Evolutionary conservation across 2,113 vertebrate species (phyloP).

Genomic region (Emydura subglobosa): DNA sequence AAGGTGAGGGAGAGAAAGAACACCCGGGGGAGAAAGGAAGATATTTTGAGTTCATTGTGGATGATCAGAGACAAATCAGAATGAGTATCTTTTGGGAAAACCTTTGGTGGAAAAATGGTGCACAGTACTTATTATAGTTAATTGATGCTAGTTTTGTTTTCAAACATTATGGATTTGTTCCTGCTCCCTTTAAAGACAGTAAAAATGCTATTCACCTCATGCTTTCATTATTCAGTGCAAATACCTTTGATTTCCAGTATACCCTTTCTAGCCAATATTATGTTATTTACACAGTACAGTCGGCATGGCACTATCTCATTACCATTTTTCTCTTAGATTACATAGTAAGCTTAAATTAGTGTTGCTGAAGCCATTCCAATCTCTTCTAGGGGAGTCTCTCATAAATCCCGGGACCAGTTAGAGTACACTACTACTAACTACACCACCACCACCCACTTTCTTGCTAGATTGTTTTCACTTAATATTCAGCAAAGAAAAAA

Average conservation of each 20-base stretch:
- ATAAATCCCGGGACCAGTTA: not conserved
- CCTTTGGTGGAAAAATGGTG: not conserved
- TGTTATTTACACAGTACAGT: not conserved
- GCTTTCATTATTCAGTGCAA: not conserved
- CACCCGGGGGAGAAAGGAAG: not conserved
- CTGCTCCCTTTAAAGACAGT: not conserved
- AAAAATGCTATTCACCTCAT: constrained; percentile 20
- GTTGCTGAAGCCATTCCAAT: not conserved
- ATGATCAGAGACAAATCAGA: not conserved
- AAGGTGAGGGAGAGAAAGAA: not conserved
- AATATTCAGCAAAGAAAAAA: not conserved
- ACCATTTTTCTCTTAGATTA: not conserved
- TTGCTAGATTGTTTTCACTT: not conserved
- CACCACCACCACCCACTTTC: not conserved
- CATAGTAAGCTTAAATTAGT: not conserved
- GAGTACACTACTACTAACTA: not conserved
- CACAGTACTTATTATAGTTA: not conserved
- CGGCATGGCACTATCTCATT: not conserved
- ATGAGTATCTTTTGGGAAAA: not conserved
- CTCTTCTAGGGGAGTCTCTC: not conserved
- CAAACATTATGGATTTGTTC: not conserved
- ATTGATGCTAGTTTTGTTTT: not conserved
- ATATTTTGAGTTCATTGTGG: not conserved
- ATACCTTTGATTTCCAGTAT: not conserved
- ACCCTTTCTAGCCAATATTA: not conserved